phyloP scores from a whole-genome alignment of 2,113 vertebrate species.

The Nansenia antarctica region DNA sequence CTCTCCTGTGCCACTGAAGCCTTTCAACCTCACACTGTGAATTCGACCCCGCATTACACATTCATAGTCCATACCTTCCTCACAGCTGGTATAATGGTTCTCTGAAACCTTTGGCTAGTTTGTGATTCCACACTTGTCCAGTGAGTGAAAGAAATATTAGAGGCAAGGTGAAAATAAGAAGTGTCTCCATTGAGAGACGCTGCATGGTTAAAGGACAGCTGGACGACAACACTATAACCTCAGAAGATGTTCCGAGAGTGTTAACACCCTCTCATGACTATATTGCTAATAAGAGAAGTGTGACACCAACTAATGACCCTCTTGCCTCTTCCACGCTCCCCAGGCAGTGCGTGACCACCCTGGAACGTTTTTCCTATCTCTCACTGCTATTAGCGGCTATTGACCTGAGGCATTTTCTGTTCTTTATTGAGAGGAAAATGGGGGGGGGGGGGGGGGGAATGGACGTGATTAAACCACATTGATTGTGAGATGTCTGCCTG shows the following conservation, averaged over 20 bases:
- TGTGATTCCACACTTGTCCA: too few relatives aligned
- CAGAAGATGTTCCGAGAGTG: not conserved
- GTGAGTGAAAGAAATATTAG: not conserved
- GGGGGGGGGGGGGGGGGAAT: constrained; percentile 38
- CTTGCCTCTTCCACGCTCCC: constrained; percentile 2
- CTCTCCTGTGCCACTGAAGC: too few relatives aligned
- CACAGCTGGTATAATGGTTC: too few relatives aligned
- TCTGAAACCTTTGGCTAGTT: too few relatives aligned
- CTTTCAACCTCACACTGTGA: not conserved
- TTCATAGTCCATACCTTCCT: constrained; percentile 8
- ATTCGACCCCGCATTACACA: constrained; percentile 10
- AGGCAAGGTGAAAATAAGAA: not conserved
- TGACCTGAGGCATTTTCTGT: constrained; percentile 44
- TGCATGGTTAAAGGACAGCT: not conserved
- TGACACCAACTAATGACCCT: constrained; percentile 36
- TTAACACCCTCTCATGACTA: not conserved
- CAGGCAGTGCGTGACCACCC: constrained; percentile 12
- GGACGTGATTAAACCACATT: constrained; percentile 59
- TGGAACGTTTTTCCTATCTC: constrained; percentile 13
- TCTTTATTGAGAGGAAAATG: constrained; percentile 28
- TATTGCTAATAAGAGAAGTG: constrained; percentile 8
- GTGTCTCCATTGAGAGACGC: not conserved
- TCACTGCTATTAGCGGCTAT: constrained; percentile 30
- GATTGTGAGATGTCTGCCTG: constrained; percentile 57
- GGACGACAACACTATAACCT: too few relatives aligned